These are phyloP conservation scores for Dasysyrphus albostriatus DNA, from an alignment of 2,888 invertebrate species.

Conservation along the genomic window DNA sequence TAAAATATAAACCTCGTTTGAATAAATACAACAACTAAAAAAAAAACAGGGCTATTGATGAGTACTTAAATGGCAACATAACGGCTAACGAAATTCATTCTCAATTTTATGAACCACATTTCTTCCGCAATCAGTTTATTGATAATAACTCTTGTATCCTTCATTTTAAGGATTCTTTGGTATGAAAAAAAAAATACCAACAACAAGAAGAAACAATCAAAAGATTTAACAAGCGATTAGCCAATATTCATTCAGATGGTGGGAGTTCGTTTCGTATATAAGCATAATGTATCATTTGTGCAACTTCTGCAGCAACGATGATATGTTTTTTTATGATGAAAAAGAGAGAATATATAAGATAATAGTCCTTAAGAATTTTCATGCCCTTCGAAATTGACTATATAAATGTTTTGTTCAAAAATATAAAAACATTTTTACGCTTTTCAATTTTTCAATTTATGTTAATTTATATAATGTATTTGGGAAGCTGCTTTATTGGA, in stretches of 20 bases:
- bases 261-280: too few species aligned
- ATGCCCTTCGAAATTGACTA: conserved; percentile 49
- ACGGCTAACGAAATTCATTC: conserved; percentile 51
- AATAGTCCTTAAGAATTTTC: conserved; percentile 30
- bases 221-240: conserved; percentile 71
- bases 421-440: conserved; percentile 50
- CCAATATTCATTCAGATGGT: conserved; percentile 53
- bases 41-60: conserved; percentile 26
- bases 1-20: conserved; percentile 1
- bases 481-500: neutral
- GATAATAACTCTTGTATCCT: conserved; percentile 5
- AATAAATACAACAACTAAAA: neutral
- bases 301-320: conserved; percentile 66
- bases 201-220: conserved; percentile 61
- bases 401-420: conserved; percentile 3
- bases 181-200: neutral
- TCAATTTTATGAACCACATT: conserved; percentile 50
- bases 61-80: conserved; percentile 53
- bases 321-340: conserved; percentile 22
- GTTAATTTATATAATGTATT: conserved; percentile 8
- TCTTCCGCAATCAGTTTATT: conserved; percentile 57
- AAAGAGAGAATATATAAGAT: conserved; percentile 17
- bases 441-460: conserved; percentile 65
- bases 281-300: conserved; percentile 53
- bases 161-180: neutral